Base-by-base conservation (phyloP, 2,113 vertebrate species). In the Ochotona princeps region DNA sequence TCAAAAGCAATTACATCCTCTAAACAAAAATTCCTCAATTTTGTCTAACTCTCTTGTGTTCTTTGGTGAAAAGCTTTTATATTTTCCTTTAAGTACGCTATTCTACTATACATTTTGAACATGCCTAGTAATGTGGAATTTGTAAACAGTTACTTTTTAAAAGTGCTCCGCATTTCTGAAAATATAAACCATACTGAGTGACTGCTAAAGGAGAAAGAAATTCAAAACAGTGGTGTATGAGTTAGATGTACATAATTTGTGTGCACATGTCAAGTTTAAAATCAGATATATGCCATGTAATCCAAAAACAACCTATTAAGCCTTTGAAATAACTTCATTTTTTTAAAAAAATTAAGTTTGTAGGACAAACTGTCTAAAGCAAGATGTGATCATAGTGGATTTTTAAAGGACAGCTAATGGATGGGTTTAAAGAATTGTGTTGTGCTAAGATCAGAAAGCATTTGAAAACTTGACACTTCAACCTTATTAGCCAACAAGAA, bases 401-500 rank as follows among this genome's bases (percentile, higher is more conserved):
- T 97, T 97, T 65, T 44, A 32, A 57, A 87, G 67, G 65, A 54
- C 23, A 63, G 84, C 89, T 97, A 96, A 97, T 96, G 96, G 96
- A 97, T 93, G 94, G 94, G 87, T 79, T 96, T 96, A 93, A 97
- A 97, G 95, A 95, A 93, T 35, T 30, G 26, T 49, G 74, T 83
- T 96, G 93, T 96, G 91, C 75, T 83, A 95, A 96, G 96, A 97
- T 96, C 95, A 97, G 85, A 97, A 94, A 81, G 70, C 79, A 89
- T 97, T 97, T 95, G 89, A 97, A 97, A 97, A 94, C 91, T 93
- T 96, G 97, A 96, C 96, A 97, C 81, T 95, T 97, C 93, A 97
- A 96, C 94, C 95, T 97, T 97, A 97, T 97, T 98, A 97, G 63
- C 86, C 94, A 90, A 96, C 87, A 94, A 84, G 95, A 96, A 96